Evolutionary conservation across 1,140 invertebrate species (phyloP).

Genomic region (Megalonaias nervosa): DNA sequence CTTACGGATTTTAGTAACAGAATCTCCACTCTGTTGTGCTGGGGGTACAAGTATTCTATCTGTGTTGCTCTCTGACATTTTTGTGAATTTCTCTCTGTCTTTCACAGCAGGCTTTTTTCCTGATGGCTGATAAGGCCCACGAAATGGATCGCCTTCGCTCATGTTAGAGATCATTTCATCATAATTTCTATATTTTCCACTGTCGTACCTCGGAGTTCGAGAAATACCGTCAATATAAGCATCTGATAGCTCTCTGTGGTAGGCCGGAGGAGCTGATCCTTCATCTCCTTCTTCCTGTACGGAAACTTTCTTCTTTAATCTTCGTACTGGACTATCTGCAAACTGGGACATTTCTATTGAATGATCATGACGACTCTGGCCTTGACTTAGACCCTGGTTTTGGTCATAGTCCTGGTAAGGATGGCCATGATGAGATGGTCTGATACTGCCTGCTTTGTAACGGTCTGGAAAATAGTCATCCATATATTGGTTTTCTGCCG

Average conservation of each 20-base stretch:
- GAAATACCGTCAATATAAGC: slow-evolving; percentile 14
- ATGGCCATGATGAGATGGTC: slow-evolving; percentile 24
- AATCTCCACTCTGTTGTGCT: not conserved
- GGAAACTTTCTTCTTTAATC: not conserved
- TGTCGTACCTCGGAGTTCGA: slow-evolving; percentile 14
- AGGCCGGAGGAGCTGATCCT: not conserved
- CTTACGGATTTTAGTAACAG: slow-evolving; percentile 5
- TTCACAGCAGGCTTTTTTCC: slow-evolving; percentile 20
- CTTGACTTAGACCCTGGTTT: not conserved
- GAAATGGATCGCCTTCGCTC: slow-evolving; percentile 26
- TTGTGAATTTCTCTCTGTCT: slow-evolving; percentile 1
- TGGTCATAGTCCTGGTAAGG: not conserved
- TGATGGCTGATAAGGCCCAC: slow-evolving; percentile 27
- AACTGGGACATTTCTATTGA: slow-evolving; percentile 12
- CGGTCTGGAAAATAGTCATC: not conserved
- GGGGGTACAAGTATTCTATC: slow-evolving; percentile 2
- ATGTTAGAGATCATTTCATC: slow-evolving; percentile 30
- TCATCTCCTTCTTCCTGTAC: slow-evolving; percentile 19
- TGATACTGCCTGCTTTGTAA: slow-evolving; percentile 3
- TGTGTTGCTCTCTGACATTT: slow-evolving; percentile 3
- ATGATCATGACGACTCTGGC: not conserved
- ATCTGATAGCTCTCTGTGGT: slow-evolving; percentile 9
- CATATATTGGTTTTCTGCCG: slow-evolving; percentile 3
- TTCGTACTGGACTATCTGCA: slow-evolving; percentile 4
- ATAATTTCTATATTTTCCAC: slow-evolving; percentile 24